These are phyloP conservation scores for Cairina moschata DNA, from an alignment of 2,113 vertebrate genomes.

Conservation along the genomic window DNA sequence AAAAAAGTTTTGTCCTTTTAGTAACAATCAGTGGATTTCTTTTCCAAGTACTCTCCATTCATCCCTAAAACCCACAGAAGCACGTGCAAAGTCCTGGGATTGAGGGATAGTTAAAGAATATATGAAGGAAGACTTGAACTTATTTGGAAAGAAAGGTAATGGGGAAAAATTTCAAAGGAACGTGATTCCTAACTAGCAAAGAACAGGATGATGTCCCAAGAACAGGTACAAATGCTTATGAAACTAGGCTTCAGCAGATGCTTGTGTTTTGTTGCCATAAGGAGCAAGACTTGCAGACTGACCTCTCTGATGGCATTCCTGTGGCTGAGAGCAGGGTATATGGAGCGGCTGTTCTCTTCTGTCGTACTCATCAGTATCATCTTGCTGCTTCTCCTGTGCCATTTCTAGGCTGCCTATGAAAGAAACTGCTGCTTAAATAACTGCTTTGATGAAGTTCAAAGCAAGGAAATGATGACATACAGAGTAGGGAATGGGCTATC, in stretches of 20 bases:
- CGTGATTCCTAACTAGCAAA: neutral
- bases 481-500: neutral
- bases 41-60: neutral
- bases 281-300: neutral
- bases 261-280: neutral
- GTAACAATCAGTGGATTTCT: neutral
- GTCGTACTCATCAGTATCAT: neutral
- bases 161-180: neutral
- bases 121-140: neutral
- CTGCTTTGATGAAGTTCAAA: neutral
- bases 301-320: neutral
- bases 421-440: neutral
- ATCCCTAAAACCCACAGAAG: neutral
- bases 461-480: neutral
- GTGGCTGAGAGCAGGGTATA: neutral
- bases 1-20: neutral
- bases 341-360: neutral
- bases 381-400: neutral
- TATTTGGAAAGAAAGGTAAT: neutral
- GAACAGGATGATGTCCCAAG: neutral
- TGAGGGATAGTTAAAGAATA: neutral
- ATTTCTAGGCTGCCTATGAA: neutral
- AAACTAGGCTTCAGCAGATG: neutral
- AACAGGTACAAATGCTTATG: neutral
- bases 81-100: neutral